Conservation (phyloP, 2,888 invertebrate genomes). For the Gerris lacustris region DNA sequence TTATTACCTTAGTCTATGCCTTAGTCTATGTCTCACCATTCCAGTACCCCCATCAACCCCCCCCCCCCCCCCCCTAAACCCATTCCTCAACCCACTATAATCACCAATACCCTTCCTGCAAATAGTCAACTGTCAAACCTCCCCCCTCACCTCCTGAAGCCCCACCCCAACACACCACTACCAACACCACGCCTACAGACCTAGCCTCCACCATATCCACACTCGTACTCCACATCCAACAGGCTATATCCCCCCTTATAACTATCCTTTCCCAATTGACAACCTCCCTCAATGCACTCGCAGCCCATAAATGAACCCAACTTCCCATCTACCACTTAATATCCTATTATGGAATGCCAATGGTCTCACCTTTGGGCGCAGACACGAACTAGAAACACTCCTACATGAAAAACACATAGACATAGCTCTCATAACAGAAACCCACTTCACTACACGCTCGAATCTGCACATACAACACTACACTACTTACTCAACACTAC, state of each 20-base stretch:
- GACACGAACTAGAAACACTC: neutral
- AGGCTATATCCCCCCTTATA: slow-evolving; percentile 1
- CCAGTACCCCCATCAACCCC: no score
- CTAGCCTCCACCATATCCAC: neutral
- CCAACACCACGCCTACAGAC: neutral
- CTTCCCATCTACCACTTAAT: neutral
- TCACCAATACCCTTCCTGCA: no score
- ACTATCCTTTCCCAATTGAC: neutral
- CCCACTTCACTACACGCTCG: slow-evolving; percentile 2
- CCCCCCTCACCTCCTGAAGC: no score
- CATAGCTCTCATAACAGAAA: slow-evolving; percentile 10
- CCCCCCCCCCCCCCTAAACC: no score
- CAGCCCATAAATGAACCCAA: neutral
- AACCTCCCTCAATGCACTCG: neutral
- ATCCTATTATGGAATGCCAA: slow-evolving; percentile 5
- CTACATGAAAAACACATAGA: neutral
- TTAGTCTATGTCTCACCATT: no score
- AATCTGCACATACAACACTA: neutral
- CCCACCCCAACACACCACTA: no score
- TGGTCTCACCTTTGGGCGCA: neutral
- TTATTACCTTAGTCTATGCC: no score
- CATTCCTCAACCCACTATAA: no score
- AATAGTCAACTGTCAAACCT: no score
- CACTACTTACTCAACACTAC: slow-evolving; percentile 7
- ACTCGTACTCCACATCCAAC: neutral